Conservation (phyloP, 2,113 vertebrate species). For the Oryzias javanicus region DNA sequence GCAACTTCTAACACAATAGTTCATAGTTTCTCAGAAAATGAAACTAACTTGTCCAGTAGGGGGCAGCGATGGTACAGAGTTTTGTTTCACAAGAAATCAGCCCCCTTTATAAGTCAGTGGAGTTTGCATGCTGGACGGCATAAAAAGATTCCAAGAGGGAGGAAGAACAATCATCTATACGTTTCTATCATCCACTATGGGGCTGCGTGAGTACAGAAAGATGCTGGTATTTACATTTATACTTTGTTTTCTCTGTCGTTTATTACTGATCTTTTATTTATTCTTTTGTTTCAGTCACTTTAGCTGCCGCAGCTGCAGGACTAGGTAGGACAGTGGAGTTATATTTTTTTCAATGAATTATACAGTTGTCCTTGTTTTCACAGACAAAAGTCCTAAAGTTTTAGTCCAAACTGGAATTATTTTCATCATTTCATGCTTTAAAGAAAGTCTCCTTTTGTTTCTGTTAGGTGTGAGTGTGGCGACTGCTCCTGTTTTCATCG, state of each 20-base stretch:
- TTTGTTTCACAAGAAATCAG: neutral
- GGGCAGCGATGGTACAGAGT: too few relatives aligned
- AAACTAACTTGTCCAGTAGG: too few relatives aligned
- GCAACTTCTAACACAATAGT: too few relatives aligned
- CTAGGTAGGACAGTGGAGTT: slow-evolving; percentile 18
- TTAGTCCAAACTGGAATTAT: rapidly evolving
- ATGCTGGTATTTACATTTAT: neutral
- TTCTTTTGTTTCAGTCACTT: slow-evolving; percentile 12
- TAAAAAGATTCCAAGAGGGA: too few relatives aligned
- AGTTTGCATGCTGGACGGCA: too few relatives aligned
- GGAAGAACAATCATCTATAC: too few relatives aligned
- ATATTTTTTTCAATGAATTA: too few relatives aligned
- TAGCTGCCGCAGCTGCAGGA: rapidly evolving
- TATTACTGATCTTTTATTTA: neutral
- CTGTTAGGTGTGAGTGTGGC: slow-evolving; percentile 4
- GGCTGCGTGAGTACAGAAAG: too few relatives aligned
- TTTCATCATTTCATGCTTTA: neutral
- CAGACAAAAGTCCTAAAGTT: neutral
- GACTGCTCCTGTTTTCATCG: slow-evolving; percentile 22
- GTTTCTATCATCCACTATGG: too few relatives aligned
- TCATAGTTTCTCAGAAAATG: too few relatives aligned
- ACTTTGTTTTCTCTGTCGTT: neutral
- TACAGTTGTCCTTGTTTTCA: too few relatives aligned
- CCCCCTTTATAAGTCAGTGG: too few relatives aligned
- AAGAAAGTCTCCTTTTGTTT: neutral